Percentiles rank a stretch among this genome's conserved stretches.
Evolutionary conservation across 2,888 invertebrate species (phyloP).

Genomic region (Tenodera sinensis): DNA sequence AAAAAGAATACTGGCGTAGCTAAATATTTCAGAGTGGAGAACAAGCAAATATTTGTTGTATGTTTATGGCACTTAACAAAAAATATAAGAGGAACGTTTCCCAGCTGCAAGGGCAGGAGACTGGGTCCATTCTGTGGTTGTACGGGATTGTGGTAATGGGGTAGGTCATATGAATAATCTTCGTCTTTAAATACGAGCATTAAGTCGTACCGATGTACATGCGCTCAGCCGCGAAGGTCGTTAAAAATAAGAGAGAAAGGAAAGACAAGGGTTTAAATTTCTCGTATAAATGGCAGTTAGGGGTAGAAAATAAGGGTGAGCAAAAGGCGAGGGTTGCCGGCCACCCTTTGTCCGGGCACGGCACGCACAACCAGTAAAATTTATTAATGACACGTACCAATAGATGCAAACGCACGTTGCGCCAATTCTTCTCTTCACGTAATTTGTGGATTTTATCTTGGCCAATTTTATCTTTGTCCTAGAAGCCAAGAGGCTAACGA

Average conservation of each 20-base stretch:
- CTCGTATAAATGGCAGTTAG: conserved; percentile 25
- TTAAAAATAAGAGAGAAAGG: conserved; percentile 15
- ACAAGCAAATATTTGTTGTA: too few relatives aligned
- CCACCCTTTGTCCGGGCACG: not conserved
- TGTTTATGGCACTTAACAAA: too few relatives aligned
- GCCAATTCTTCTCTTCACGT: not conserved
- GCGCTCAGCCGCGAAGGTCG: conserved; percentile 11
- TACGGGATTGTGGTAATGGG: not conserved
- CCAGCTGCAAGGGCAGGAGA: too few relatives aligned
- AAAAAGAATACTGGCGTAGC: too few relatives aligned
- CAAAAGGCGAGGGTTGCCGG: not conserved
- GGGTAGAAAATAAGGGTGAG: conserved; percentile 1
- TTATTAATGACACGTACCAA: not conserved
- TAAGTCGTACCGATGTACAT: conserved; percentile 22
- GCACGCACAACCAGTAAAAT: not conserved
- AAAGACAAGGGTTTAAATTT: conserved; percentile 23
- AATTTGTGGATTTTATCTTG: not conserved
- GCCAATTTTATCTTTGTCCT: not conserved
- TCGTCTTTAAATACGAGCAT: conserved; percentile 27
- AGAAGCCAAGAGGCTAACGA: not conserved
- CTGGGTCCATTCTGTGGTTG: not conserved
- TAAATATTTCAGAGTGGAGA: too few relatives aligned
- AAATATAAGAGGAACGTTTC: too few relatives aligned
- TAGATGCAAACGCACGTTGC: not conserved
- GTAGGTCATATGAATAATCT: conserved; percentile 28